Evolutionary conservation across 1,140 invertebrate species (phyloP), one percentile per base, ranked within the genome.

Genomic region (Triops longicaudatus): DNA sequence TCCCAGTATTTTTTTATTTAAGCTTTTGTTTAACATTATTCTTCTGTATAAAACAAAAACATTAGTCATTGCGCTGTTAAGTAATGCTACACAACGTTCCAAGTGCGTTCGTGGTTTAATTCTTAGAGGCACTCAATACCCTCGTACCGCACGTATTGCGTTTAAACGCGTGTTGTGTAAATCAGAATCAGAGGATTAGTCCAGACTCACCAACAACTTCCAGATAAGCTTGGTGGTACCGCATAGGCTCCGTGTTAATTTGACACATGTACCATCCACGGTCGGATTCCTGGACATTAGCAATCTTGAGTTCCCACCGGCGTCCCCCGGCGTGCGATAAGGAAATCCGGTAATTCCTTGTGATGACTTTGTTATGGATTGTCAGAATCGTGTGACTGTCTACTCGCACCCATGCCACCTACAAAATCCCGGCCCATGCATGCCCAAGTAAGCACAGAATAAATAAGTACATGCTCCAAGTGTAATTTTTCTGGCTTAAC

Each of bases 211-310:
- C 80, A 74, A 81, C 81, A 26, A 81, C 81, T 73, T 80, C 76
- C 26, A 81, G 72, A 73, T 79, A 81, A 63, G 80, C 81, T 37
- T 78, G 76, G 77, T 81, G 81, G 42, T 74, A 81, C 41, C 78
- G 81, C 73, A 80, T 81, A 27, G 81, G 81, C 63, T 78, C 79
- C 1, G 81, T 81, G 63, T 79, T 81, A 42, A 81, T 81, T 12
- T 81, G 81, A 63, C 81, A 81, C 75, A 79, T 79, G 73, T 92
- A 92, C 91, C 92, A 94, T 73, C 92, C 92, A 5, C 92, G 87
- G 84, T 94, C 92, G 1, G 88, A 87, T 83, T 93, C 92, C 81
- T 93, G 90, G 17, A 93, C 92, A 81, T 91, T 89, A 82, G 90
- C 91, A 81, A 93, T 93, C 81, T 93, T 63, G 26, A 78, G 71